Conservation (phyloP, 2,797 vertebrate species). For the Urosaurus nigricauda region DNA sequence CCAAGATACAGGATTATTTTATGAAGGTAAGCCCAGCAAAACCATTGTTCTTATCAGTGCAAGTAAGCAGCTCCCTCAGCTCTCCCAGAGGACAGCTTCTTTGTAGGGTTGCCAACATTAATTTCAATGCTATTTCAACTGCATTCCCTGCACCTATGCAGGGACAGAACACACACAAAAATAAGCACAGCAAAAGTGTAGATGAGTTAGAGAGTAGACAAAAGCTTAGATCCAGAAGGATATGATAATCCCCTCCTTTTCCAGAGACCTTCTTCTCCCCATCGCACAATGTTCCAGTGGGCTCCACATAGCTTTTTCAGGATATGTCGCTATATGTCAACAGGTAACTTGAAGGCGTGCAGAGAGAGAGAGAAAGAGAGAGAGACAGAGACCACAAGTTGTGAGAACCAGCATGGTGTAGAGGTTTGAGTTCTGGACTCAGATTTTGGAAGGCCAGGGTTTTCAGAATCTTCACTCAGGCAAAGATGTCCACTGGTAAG, state of each 20-base stretch:
- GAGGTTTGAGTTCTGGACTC: too few relatives aligned
- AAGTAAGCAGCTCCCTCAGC: neutral
- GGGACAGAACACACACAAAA: neutral
- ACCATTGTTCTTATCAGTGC: neutral
- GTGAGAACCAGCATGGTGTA: too few relatives aligned
- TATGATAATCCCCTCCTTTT: neutral
- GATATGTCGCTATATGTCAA: neutral
- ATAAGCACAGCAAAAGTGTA: neutral
- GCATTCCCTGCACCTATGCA: neutral
- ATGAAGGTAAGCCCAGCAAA: neutral
- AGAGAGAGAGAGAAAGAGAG: too few relatives aligned
- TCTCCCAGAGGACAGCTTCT: neutral
- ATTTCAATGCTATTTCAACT: neutral
- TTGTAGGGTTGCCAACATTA: neutral
- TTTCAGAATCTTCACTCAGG: too few relatives aligned
- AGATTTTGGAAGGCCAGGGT: too few relatives aligned
- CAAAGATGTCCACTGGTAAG: too few relatives aligned
- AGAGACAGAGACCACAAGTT: too few relatives aligned
- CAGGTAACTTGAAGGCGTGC: too few relatives aligned
- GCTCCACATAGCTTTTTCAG: neutral
- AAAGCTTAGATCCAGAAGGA: neutral
- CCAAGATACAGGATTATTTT: neutral
- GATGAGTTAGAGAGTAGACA: too few relatives aligned
- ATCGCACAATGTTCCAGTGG: too few relatives aligned
- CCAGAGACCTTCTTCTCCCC: neutral